Base-by-base conservation (phyloP, 1,140 invertebrate genomes). In the Achroia grisella region DNA sequence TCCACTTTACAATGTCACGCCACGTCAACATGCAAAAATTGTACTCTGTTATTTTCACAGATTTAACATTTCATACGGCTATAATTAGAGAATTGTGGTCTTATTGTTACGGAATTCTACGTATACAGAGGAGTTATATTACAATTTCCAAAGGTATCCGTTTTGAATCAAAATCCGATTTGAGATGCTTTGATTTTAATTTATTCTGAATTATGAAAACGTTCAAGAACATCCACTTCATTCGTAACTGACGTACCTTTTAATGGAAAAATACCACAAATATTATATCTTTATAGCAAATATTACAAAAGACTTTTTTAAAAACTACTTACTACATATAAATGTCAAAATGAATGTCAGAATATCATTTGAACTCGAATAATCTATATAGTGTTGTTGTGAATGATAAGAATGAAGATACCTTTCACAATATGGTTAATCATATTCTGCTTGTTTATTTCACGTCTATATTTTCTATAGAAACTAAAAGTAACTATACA, bases 21-120 rank as follows among this genome's bases (percentile, higher is more conserved):
- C 81, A 85, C 81, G 81, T 85, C 81, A 79, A 85, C 81, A 82
- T 76, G 64, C 75, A 79, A 65, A 76, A 81, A 81, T 76, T 74
- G 75, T 71, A 61, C 71, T 74, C 50, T 76, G 69, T 79, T 76
- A 74, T 79, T 80, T 78, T 80, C 71, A 73, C 73, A 73, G 73
- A 81, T 76, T 83, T 85, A 23, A 72, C 70, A 75, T 80, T 73
- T 79, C 75, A 67, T 71, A 73, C 58, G 62, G 62, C 78, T 85
- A 82, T 81, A 71, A 77, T 82, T 82, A 84, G 78, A 78, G 67
- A 65, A 71, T 75, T 70, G 52, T 52, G 56, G 56, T 66, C 58
- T 70, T 74, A 72, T 76, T 76, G 70, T 71, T 52, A 55, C 62
- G 52, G 65, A 68, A 60, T 72, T 70, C 50, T 53, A 59, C 58